Percentiles rank a stretch among this genome's conserved stretches.
Evolutionary conservation across 1,140 invertebrate genomes (phyloP).

Genomic region (Ceratina calcarata): DNA sequence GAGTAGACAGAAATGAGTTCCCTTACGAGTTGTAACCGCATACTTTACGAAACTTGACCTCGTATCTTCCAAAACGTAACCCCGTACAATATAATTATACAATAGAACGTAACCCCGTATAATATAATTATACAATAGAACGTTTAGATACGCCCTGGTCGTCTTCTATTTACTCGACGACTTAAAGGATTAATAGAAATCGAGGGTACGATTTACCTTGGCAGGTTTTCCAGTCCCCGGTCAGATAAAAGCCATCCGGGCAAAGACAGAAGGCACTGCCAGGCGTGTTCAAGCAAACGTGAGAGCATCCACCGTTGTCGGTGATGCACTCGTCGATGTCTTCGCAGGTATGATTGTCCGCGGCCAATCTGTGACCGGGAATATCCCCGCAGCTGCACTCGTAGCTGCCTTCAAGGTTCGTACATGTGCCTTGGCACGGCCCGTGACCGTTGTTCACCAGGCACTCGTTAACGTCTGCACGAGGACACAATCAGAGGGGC

Average conservation of each 20-base stretch:
- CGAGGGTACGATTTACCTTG: conserved; percentile 72
- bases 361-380: conserved; percentile 82
- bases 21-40: too few relatives aligned
- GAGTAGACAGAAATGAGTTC: too few relatives aligned
- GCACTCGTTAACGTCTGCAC: conserved; percentile 84
- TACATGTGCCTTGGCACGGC: conserved; percentile 85
- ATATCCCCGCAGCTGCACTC: conserved; percentile 83
- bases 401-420: conserved; percentile 84
- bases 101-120: too few relatives aligned
- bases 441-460: conserved; percentile 84
- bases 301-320: conserved; percentile 82
- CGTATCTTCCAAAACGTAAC: too few relatives aligned
- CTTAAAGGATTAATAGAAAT: background rate
- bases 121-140: too few relatives aligned
- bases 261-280: conserved; percentile 84
- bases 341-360: conserved; percentile 81
- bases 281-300: conserved; percentile 82
- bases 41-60: too few relatives aligned
- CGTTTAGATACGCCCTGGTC: too few relatives aligned
- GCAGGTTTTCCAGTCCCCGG: conserved; percentile 80
- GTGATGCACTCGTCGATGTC: conserved; percentile 84
- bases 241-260: conserved; percentile 81
- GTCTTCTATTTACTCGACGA: too few relatives aligned
- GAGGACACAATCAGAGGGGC: conserved; percentile 24
- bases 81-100: too few relatives aligned